Base-by-base conservation (phyloP, 2,797 vertebrate genomes). In the Borostomias antarcticus region DNA sequence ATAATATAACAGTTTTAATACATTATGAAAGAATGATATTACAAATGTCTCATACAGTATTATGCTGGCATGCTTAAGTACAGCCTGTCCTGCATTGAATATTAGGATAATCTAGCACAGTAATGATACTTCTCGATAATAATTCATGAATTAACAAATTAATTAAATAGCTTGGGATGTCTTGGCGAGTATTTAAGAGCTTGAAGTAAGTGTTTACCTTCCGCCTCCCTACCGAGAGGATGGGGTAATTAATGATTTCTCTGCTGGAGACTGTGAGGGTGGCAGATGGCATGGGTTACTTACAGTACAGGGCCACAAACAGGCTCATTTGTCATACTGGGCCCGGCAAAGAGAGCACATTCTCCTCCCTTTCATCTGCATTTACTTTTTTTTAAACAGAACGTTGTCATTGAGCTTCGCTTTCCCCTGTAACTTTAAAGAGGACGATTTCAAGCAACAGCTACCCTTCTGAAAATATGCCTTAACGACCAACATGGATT, bases 221-320 rank as follows among this genome's bases (percentile, higher is more conserved):
- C 69, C 72, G 73, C 74, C 73, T 70, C 70, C 76, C 76, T 58
- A 73, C 74, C 47, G 73, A 77, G 78, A 74, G 74, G 75, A 71
- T 62, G 69, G 70, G 76, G 81, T 83, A 83, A 83, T 83, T 83
- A 83, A 83, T 80, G 74, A 66, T 76, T 69, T 62, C 81, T 81
- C 77, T 62, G 78, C 70, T 61, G 81, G 76, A 66, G 76, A 65
- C 73, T 63, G 50, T 62, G 62, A 73, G 70, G 60, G 52, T 63
- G 76, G 78, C 81, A 83, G 81, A 83, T 83, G 81, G 81, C 77
- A 73, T 62, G 81, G 76, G 81, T 80, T 83, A 73, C 78, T 76
- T 72, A 63, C 64, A 72, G 74, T 62, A 72, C 76, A 66, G 68
- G 72, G 73, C 48, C 73, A 73, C 67, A 73, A 54, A 66, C 59